Base-by-base conservation (phyloP, 1,140 invertebrate species). In the Lepidurus apus region DNA sequence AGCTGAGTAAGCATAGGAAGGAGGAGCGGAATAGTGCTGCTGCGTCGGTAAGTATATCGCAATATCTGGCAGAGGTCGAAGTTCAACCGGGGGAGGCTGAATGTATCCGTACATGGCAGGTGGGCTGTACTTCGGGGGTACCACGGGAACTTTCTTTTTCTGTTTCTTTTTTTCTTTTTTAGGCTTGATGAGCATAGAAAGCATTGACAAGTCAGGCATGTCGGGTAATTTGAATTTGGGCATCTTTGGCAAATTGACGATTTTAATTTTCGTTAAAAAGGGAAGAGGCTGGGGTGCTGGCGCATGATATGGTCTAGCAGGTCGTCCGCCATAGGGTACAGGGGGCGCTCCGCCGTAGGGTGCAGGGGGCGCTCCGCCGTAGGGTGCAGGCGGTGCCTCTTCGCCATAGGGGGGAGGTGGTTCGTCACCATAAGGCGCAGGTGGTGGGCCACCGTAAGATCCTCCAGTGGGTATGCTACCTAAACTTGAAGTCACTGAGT, bases 91-190 rank as follows among this genome's bases (percentile, higher is more conserved):
- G 17, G 53, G 53, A 21, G 17, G 53, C 21, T 65, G 53, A 65
- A 65, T 21, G 53, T 65, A 65, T 13, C 53, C 53, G 53, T 7
- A n/a, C 53, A 65, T 65, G 9, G 53, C 2, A 65, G 53, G 53
- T 13, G 53, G 53, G 53, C 53, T n/a, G 53, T 65, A 21, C 8
- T n/a, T 21, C 5, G 17, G 5, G 17, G 53, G 53, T 13, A 65
- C 53, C 17, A 17, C n/a, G 17, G 53, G 53, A 65, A 65, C 53
- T 21, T 65, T 65, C 45, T 47, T 47, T 21, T 65, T 65, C 5
- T 65, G n/a, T 21, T 65, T 65, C 45, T 47, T 47, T 21, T 65
- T 65, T 13, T 65, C 17, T 65, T 65, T 65, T 65, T 65, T 65
- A 17, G 53, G 53, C 13, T 65, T 65, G n/a, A 6, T 21, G 17